Conservation (phyloP, 2,888 invertebrate genomes). For the Nipponacmea schrenckii region DNA sequence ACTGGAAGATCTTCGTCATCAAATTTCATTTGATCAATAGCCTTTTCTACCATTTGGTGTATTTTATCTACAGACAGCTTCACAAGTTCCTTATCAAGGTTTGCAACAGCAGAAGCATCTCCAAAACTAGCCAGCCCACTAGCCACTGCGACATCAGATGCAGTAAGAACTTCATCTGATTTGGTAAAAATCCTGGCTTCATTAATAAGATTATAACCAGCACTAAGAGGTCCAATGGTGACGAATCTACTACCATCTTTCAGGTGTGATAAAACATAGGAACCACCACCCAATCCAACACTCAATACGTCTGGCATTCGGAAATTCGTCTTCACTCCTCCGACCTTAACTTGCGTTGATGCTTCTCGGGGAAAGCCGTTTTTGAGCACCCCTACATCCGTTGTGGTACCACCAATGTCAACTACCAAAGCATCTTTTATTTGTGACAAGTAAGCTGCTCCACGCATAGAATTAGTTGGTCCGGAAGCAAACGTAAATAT, state of each 20-base stretch:
- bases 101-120: constrained; percentile 32
- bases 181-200: constrained; percentile 51
- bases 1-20: constrained; percentile 47
- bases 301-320: constrained; percentile 62
- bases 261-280: constrained; percentile 42
- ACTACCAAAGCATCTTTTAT: constrained; percentile 55
- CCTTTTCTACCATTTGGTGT: constrained; percentile 43
- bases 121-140: constrained; percentile 46
- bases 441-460: constrained; percentile 59
- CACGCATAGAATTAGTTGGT: constrained; percentile 66
- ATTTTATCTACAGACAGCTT: constrained; percentile 40
- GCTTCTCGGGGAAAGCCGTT: constrained; percentile 61
- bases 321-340: constrained; percentile 60
- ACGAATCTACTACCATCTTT: constrained; percentile 19
- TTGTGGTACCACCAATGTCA: constrained; percentile 64
- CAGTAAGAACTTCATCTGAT: constrained; percentile 43
- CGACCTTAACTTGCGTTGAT: constrained; percentile 50
- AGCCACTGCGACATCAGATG: constrained; percentile 62
- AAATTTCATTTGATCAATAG: constrained; percentile 55
- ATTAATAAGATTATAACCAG: constrained; percentile 52
- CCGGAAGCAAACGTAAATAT: constrained; percentile 63
- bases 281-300: constrained; percentile 65
- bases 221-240: constrained; percentile 59
- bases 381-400: constrained; percentile 59
- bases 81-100: constrained; percentile 36